Conservation (phyloP, 2,113 vertebrate genomes). For the Sinocyclocheilus maitianheensis region DNA sequence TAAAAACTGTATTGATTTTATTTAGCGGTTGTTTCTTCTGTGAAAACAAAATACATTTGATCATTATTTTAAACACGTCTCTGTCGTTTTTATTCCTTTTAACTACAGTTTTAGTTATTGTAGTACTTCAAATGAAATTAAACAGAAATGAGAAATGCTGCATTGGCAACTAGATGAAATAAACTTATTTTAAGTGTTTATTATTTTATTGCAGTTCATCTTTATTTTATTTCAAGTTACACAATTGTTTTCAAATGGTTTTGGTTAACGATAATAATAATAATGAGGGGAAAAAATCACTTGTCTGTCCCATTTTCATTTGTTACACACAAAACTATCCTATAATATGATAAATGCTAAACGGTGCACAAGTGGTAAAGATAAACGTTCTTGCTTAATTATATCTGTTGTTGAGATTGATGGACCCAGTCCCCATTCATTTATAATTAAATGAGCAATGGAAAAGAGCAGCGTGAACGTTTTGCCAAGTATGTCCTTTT, state of each 20-base stretch:
- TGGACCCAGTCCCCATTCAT: neutral
- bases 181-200: too few relatives aligned
- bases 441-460: neutral
- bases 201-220: too few relatives aligned
- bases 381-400: neutral
- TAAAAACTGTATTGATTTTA: neutral
- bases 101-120: neutral
- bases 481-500: neutral
- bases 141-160: neutral
- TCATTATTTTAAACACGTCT: neutral
- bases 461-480: neutral
- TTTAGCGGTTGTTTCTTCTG: neutral
- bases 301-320: neutral
- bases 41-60: neutral
- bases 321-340: neutral
- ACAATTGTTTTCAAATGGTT: too few relatives aligned
- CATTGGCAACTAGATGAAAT: too few relatives aligned
- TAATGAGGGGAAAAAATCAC: too few relatives aligned
- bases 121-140: neutral
- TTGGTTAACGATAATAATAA: too few relatives aligned
- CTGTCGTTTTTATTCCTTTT: neutral
- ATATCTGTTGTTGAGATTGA: neutral
- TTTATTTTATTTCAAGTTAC: too few relatives aligned
- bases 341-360: neutral
- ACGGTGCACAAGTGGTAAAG: neutral